Base-by-base conservation (phyloP, 2,113 vertebrate species). In the Centrocercus urophasianus region DNA sequence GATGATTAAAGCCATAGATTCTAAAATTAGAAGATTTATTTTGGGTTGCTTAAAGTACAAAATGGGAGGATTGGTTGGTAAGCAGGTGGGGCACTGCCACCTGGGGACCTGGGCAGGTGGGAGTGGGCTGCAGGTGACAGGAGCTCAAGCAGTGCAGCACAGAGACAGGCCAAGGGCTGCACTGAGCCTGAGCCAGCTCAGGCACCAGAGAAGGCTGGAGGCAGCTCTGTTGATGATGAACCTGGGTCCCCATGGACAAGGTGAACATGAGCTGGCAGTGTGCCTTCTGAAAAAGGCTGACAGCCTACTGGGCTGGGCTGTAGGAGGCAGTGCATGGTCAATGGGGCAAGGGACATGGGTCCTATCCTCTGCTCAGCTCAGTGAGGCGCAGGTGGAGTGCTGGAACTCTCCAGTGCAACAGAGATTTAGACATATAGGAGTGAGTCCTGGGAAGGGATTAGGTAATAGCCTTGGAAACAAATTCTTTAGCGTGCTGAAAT, bases 351-450 rank as follows among this genome's bases (percentile, higher is more conserved):
- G 19, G 64, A 43, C 18, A 8, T 6, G 28, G 32, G 20, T 30
- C 64, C 21, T 32, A 4, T 30, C 13, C 32, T 74, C 15, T 78
- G 5, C 30, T 74, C 9, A 61, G 64, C 20, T 19, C 30, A 19
- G 30, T 25, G 54, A 61, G 75, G 6, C 17, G 5, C 11, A 54
- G n/a, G 11, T 8, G 32, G n/a, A 69, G 40, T 8, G 14, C 2
- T 74, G 40, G 45, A 7, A 42, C 45, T 2, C 67, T 64, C 56
- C 40, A 17, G 15, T n/a, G 16, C 24, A 63, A 34, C 21, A 24
- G n/a, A 45, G 83, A 8, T 20, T 40, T 0, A 1, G 61, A 40
- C 7, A 48, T 56, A 22, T 13, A 22, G 25, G 59, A 32, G 2
- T 6, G 34, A 67, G 34, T 50, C 71, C 61, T 22, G 27, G 34